These are phyloP conservation scores for Trachelus troglodyta DNA, from an alignment of 2,888 invertebrate genomes.

Conservation along the genomic window DNA sequence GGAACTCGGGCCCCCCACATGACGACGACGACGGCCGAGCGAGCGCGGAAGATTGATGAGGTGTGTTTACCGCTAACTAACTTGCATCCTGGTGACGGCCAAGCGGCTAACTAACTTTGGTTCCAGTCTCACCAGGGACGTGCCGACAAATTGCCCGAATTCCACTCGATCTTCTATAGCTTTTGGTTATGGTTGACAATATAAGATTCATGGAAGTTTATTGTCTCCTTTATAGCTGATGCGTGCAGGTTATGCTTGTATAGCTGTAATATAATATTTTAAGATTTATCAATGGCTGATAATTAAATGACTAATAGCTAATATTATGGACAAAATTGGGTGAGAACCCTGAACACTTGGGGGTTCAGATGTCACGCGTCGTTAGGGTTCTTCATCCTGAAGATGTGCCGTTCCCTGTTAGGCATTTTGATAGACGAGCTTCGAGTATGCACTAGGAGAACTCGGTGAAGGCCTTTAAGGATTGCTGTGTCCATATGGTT, in stretches of 20 bases:
- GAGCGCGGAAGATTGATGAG: slow-evolving; percentile 60
- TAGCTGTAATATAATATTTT: too few relatives aligned
- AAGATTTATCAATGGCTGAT: too few relatives aligned
- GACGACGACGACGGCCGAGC: slow-evolving; percentile 44
- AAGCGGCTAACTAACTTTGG: slow-evolving; percentile 29
- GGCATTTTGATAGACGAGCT: slow-evolving; percentile 14
- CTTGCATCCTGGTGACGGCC: slow-evolving; percentile 24
- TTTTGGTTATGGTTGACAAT: too few relatives aligned
- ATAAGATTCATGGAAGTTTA: too few relatives aligned
- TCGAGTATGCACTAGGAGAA: background rate
- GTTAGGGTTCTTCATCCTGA: slow-evolving; percentile 10
- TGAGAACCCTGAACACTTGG: background rate
- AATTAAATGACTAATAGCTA: too few relatives aligned
- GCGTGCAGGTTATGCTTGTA: too few relatives aligned
- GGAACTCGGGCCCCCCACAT: slow-evolving; percentile 31
- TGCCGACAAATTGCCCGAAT: slow-evolving; percentile 43
- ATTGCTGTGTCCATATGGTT: too few relatives aligned
- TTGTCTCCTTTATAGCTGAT: too few relatives aligned
- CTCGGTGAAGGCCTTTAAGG: too few relatives aligned
- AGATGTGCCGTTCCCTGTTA: background rate
- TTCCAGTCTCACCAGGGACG: slow-evolving; percentile 2
- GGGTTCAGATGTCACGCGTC: slow-evolving; percentile 23
- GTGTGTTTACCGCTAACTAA: slow-evolving; percentile 54
- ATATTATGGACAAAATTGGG: too few relatives aligned
- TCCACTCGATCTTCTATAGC: slow-evolving; percentile 17